Base-by-base conservation (phyloP, 2,113 vertebrate genomes). In the Paramisgurnus dabryanus region DNA sequence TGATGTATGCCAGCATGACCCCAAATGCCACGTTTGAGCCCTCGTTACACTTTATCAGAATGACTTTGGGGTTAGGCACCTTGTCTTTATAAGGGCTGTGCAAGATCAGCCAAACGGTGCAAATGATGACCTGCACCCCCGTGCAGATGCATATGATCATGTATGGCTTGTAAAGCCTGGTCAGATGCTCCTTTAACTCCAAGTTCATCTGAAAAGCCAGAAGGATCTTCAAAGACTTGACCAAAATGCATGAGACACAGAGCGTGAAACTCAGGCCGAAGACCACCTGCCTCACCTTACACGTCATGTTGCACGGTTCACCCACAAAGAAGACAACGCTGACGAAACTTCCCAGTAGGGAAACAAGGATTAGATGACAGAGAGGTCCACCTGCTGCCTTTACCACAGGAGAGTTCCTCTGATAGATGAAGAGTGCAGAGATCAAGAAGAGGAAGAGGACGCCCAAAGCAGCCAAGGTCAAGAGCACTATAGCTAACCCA, bases 191-290 rank as follows among this genome's bases (percentile, higher is more conserved):
- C 82, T 94, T 94, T 50, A 94, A 80, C 69, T 86, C 91, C 41
- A 94, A 93, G 64, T 96, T 93, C 58, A 96, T 94, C 79, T 94
- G 94, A 86, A 98, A 98, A 12, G 95, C 96, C 50, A 97, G 84
- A 64, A 96, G 86, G 87, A 98, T 97, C 90, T 96, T 95, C 50
- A 96, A 86, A 3, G 94, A 94, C 87, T 98, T 98, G 15, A 94
- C 92, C 87, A 98, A 89, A 88, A 97, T 95, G 84, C 95, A 95
- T 18, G 95, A 95, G 83, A 97, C 87, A 60, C 94, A 96, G 61
- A 95, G 87, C 0, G 95, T 87, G 78, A 97, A 98, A 85, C 94
- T 98, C 67, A 96, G 85, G 0, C 95, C 95, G 49, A 95, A 96
- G 11, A 96, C 71, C 3, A 90, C 90, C 87, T 97, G 95, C 15